phyloP scores from a whole-genome alignment of 2,888 invertebrate species.

The Timema cristinae region DNA sequence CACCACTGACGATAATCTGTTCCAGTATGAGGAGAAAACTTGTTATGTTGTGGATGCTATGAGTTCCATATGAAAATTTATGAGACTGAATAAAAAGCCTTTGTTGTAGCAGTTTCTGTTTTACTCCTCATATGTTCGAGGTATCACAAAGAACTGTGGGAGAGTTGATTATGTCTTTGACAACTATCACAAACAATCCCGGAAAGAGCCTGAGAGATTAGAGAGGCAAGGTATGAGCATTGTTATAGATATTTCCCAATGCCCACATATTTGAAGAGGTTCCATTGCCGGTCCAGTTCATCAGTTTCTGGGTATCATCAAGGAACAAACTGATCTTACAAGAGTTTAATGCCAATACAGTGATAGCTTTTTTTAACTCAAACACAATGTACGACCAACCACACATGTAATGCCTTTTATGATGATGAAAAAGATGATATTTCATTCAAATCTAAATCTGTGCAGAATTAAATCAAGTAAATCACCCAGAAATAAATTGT shows the following conservation, averaged over 20 bases:
- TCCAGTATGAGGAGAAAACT: too few relatives aligned
- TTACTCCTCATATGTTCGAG: background rate
- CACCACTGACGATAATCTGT: too few relatives aligned
- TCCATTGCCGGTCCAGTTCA: background rate
- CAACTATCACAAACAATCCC: background rate
- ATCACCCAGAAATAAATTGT: background rate
- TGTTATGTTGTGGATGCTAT: background rate
- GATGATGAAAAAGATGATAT: background rate
- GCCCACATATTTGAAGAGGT: background rate
- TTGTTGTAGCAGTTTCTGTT: background rate
- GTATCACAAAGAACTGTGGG: background rate
- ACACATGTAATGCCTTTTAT: background rate
- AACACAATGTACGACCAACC: too few relatives aligned
- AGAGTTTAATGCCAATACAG: background rate
- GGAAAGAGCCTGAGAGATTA: background rate
- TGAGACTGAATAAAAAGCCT: background rate
- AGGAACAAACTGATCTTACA: too few relatives aligned
- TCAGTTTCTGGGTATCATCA: conserved; percentile 1
- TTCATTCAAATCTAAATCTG: background rate
- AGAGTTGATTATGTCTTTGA: too few relatives aligned
- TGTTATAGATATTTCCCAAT: background rate
- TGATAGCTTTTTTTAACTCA: background rate
- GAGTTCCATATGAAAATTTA: background rate
- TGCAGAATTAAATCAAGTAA: background rate
- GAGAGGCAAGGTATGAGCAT: background rate